Evolutionary conservation across 1,140 invertebrate genomes (phyloP).

Genomic region (Phortica variegata): DNA sequence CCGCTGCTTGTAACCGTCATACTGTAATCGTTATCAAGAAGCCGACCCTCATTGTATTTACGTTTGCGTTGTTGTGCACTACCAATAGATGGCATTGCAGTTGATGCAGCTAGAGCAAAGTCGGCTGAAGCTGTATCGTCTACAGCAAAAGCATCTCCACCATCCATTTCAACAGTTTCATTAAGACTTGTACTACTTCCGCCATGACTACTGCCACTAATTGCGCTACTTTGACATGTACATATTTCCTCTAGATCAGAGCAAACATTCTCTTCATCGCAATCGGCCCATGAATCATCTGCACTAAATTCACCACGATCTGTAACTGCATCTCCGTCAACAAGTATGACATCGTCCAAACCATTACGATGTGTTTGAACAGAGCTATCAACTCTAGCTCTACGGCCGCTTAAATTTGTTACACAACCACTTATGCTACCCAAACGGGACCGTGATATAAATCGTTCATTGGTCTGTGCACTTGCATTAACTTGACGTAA

Average conservation of each 20-base stretch:
- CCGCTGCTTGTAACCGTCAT: conserved; percentile 17
- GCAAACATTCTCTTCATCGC: conserved; percentile 51
- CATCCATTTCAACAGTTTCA: conserved; percentile 34
- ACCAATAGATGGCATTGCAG: neutral
- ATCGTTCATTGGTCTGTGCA: conserved; percentile 45
- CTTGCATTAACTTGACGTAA: conserved; percentile 45
- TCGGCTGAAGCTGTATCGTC: conserved; percentile 14
- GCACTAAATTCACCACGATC: conserved; percentile 33
- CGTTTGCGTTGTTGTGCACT: conserved; percentile 45
- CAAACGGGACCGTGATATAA: conserved; percentile 27
- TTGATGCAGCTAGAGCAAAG: neutral
- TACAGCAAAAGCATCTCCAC: conserved; percentile 13
- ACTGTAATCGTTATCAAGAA: conserved; percentile 35
- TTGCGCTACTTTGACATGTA: conserved; percentile 43
- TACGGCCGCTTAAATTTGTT: conserved; percentile 1
- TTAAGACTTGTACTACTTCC: conserved; percentile 46
- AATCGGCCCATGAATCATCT: conserved; percentile 54
- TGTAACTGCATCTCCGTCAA: conserved; percentile 9
- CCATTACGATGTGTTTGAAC: conserved; percentile 13
- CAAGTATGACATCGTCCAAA: conserved; percentile 28
- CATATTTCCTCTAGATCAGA: conserved; percentile 54
- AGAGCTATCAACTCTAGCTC: conserved; percentile 6
- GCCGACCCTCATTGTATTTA: conserved; percentile 49
- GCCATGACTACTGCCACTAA: conserved; percentile 28
- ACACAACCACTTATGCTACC: neutral